A percentile compares a stretch with the other conserved stretches of the same genome.
These are phyloP conservation scores for Ophiodon elongatus DNA, from an alignment of 2,113 vertebrate genomes.

Conservation along the genomic window DNA sequence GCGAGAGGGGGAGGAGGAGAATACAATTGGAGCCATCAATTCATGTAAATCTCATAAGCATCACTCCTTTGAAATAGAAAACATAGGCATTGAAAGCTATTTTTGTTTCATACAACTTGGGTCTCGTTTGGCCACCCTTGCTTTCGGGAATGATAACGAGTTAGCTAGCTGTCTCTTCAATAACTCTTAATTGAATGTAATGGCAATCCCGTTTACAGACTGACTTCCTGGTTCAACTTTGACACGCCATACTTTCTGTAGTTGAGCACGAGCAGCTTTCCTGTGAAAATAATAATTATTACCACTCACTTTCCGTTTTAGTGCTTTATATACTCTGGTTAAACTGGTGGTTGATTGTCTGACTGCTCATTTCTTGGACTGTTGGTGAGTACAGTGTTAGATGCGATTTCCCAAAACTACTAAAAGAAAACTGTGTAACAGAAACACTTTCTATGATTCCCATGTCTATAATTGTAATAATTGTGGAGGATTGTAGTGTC, in stretches of 20 bases:
- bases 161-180: not conserved
- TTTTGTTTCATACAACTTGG: constrained; percentile 4
- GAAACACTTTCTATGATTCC: not conserved
- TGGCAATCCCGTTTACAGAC: not conserved
- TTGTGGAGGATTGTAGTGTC: no score
- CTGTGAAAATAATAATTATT: not conserved
- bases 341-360: not conserved
- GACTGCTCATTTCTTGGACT: not conserved
- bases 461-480: no score
- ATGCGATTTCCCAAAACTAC: not conserved
- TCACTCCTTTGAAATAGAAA: constrained; percentile 34
- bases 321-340: not conserved
- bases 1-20: constrained; percentile 55
- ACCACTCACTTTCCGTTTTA: not conserved
- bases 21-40: constrained; percentile 68
- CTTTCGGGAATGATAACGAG: constrained; percentile 5
- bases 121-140: constrained; percentile 4
- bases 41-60: constrained; percentile 53
- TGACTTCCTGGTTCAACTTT: not conserved
- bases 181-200: not conserved
- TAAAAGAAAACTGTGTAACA: not conserved
- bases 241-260: not conserved
- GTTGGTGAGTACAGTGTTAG: no score
- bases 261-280: not conserved
- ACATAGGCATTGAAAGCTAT: constrained; percentile 12